A percentile compares a stretch with the other conserved stretches of the same genome.
Conservation (phyloP, 2,797 vertebrate species). For the Cynodonichthys magdalenae region DNA sequence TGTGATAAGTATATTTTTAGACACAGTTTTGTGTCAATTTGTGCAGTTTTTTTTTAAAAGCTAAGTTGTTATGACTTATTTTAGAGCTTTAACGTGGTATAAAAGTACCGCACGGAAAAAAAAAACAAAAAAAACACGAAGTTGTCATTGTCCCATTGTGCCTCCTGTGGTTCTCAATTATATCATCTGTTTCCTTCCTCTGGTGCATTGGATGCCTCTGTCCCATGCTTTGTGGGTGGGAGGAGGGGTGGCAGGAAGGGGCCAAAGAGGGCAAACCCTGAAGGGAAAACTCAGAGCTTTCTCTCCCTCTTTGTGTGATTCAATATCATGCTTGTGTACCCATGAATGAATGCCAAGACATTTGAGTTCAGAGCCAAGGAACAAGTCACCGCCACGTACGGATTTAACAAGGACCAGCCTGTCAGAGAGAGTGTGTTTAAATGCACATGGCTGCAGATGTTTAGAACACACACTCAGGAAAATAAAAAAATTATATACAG, state of each 20-base stretch:
- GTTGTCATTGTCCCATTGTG: conserved; percentile 19
- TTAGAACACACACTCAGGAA: conserved; percentile 4
- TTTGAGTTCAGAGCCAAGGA: conserved; percentile 59
- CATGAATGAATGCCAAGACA: conserved; percentile 68
- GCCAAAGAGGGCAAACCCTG: conserved; percentile 63
- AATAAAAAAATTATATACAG: neutral
- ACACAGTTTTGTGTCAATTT: conserved; percentile 3
- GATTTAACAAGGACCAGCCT: conserved; percentile 33
- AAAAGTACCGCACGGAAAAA: neutral
- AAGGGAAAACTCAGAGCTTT: conserved; percentile 67
- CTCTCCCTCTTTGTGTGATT: conserved; percentile 72
- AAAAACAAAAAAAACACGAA: neutral
- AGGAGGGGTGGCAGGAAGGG: conserved; percentile 29
- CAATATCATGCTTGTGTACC: conserved; percentile 75
- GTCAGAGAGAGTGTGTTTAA: conserved; percentile 15
- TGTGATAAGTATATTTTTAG: neutral
- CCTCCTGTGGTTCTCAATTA: conserved; percentile 27
- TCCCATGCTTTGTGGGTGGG: conserved; percentile 49
- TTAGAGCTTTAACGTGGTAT: neutral
- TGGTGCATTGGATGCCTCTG: conserved; percentile 44
- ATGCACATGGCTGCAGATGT: conserved; percentile 13
- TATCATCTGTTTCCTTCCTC: conserved; percentile 62
- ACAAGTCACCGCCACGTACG: conserved; percentile 24
- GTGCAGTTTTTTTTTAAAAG: neutral
- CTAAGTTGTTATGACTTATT: neutral